A percentile compares a stretch with the other conserved stretches of the same genome.
Evolutionary conservation across 2,888 invertebrate genomes (phyloP).

Genomic region (Rhagium mordax): DNA sequence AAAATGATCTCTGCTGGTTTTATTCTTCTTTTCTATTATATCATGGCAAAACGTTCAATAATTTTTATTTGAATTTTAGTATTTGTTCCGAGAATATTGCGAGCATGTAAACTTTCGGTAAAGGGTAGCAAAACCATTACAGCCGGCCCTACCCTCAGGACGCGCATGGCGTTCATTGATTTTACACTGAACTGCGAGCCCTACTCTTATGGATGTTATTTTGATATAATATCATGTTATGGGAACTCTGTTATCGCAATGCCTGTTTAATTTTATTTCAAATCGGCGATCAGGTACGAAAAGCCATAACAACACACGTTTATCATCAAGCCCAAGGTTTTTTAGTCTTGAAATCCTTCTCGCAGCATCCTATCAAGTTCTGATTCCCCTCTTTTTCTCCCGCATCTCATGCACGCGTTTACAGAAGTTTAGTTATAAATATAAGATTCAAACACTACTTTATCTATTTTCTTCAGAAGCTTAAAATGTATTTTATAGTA

Average conservation of each 20-base stretch:
- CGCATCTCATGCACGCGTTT: conserved; percentile 2
- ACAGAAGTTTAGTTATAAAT: not conserved
- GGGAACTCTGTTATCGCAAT: conserved; percentile 58
- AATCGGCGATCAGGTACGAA: conserved; percentile 18
- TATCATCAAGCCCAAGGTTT: conserved; percentile 13
- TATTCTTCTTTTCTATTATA: too few species aligned
- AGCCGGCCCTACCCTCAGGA: conserved; percentile 55
- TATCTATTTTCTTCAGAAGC: not conserved
- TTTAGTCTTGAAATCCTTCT: not conserved
- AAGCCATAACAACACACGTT: conserved; percentile 5
- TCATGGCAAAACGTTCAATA: too few species aligned
- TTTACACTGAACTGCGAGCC: conserved; percentile 62
- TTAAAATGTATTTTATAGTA: not conserved
- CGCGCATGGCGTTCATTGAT: conserved; percentile 69
- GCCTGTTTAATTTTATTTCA: conserved; percentile 46
- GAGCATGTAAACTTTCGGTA: not conserved
- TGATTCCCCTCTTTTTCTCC: not conserved
- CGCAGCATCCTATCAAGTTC: not conserved
- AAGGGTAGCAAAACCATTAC: conserved; percentile 9
- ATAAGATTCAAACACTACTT: not conserved
- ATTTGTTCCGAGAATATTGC: too few species aligned
- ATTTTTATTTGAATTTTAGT: too few species aligned
- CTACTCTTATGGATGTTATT: conserved; percentile 62
- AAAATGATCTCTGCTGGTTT: too few species aligned
- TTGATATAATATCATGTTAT: conserved; percentile 62